Conservation (phyloP, 2,113 vertebrate genomes). For the Triplophysa siluroides region DNA sequence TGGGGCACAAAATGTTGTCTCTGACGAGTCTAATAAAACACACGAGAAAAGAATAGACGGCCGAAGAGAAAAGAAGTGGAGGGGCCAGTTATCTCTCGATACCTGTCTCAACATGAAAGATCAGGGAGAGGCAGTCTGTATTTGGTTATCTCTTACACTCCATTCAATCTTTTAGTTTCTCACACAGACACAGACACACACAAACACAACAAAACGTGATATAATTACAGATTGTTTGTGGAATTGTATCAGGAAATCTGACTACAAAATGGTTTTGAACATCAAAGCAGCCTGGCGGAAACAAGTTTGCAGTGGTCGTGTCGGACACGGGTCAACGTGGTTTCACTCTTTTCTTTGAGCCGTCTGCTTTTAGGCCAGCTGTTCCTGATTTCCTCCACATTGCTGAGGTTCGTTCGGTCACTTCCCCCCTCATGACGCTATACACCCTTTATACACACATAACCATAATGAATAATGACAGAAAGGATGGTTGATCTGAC, state of each 20-base stretch:
- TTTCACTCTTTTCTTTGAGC: constrained; percentile 34
- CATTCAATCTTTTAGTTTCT: background rate
- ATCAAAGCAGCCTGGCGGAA: background rate
- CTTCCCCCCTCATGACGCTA: background rate
- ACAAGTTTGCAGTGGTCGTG: constrained; percentile 8
- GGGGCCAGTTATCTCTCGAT: background rate
- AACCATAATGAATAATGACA: too few relatives aligned
- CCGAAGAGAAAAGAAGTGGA: background rate
- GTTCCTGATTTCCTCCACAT: constrained; percentile 50
- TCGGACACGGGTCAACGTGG: constrained; percentile 38
- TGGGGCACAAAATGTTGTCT: background rate
- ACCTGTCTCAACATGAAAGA: constrained; percentile 1
- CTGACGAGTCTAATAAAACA: background rate
- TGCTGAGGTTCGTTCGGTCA: background rate
- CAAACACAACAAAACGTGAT: constrained; percentile 3
- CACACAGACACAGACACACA: background rate
- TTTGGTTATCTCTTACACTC: background rate
- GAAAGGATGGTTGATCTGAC: too few relatives aligned
- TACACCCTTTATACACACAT: too few relatives aligned
- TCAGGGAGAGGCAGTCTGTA: background rate
- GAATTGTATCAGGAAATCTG: background rate
- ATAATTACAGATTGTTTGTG: background rate
- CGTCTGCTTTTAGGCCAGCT: constrained; percentile 46
- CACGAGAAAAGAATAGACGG: background rate
- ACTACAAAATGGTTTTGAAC: background rate